A percentile compares a stretch with the other conserved stretches of the same genome.
These are phyloP conservation scores for Drosophila littoralis DNA, from an alignment of 1,140 invertebrate species.

Conservation along the genomic window DNA sequence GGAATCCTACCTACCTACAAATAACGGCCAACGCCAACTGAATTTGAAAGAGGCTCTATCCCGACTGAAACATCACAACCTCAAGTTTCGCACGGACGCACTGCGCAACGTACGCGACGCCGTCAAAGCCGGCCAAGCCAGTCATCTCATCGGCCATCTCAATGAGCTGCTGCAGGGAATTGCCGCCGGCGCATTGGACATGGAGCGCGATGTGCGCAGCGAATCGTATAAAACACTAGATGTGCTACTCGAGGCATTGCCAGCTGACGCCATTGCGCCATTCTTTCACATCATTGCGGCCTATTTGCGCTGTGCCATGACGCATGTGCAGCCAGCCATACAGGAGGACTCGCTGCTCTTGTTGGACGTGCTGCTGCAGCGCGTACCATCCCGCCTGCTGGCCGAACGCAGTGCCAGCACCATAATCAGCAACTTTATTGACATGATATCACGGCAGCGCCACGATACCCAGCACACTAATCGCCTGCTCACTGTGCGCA, in stretches of 20 bases:
- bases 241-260: constrained; percentile 86
- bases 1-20: constrained; percentile 85
- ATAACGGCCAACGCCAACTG: constrained; percentile 88
- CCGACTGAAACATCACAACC: constrained; percentile 92
- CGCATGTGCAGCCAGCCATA: constrained; percentile 91
- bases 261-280: constrained; percentile 85
- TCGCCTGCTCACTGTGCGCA: constrained; percentile 87
- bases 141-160: constrained; percentile 86
- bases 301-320: constrained; percentile 94
- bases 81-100: constrained; percentile 88
- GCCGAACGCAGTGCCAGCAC: constrained; percentile 87
- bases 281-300: constrained; percentile 91
- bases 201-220: constrained; percentile 89
- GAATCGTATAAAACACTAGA: constrained; percentile 89
- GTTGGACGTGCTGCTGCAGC: constrained; percentile 89
- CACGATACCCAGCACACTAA: constrained; percentile 87
- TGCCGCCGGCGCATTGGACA: constrained; percentile 89
- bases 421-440: constrained; percentile 91
- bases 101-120: constrained; percentile 90
- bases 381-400: constrained; percentile 86
- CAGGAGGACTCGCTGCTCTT: constrained; percentile 92
- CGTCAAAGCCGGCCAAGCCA: constrained; percentile 85
- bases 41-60: constrained; percentile 91
- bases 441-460: constrained; percentile 90
- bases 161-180: constrained; percentile 89